Conservation (phyloP, 1,140 invertebrate genomes). For the Ooceraea biroi region DNA sequence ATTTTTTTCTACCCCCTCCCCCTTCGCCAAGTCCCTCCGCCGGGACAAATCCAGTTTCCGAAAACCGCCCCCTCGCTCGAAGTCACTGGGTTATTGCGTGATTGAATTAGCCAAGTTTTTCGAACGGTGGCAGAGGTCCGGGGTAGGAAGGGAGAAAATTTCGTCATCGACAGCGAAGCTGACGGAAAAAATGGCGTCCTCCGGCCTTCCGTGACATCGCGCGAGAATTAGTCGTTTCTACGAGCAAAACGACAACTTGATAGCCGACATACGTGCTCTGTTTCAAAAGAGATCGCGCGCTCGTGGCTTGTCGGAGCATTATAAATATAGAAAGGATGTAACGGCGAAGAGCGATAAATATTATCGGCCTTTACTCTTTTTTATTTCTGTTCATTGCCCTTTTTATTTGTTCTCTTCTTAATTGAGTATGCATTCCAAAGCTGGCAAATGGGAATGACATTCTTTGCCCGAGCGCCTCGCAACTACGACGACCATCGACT, state of each 20-base stretch:
- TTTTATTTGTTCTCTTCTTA: slow-evolving; percentile 39
- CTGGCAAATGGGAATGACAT: slow-evolving; percentile 24
- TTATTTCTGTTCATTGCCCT: background rate
- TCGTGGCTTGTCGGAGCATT: slow-evolving; percentile 8
- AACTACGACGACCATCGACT: slow-evolving; percentile 40
- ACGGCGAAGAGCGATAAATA: slow-evolving; percentile 21
- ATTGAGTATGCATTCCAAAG: slow-evolving; percentile 26
- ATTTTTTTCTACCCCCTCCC: slow-evolving; percentile 47
- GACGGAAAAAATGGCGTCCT: slow-evolving; percentile 13
- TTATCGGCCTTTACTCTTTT: slow-evolving; percentile 6
- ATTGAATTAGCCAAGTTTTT: slow-evolving; percentile 52
- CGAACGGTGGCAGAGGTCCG: background rate
- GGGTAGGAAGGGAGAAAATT: slow-evolving; percentile 16
- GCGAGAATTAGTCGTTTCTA: slow-evolving; percentile 4
- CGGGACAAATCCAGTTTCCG: slow-evolving; percentile 37
- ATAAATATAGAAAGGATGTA: background rate
- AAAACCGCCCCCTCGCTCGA: slow-evolving; percentile 31
- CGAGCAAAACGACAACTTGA: background rate
- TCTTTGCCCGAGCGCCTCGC: slow-evolving; percentile 11
- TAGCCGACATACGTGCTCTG: no score
- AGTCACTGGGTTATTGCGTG: slow-evolving; percentile 32
- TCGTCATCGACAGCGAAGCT: slow-evolving; percentile 33
- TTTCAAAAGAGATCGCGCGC: background rate
- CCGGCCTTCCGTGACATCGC: background rate
- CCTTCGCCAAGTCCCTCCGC: slow-evolving; percentile 25